Conservation (phyloP, 2,888 invertebrate species). For the Sepiola atlantica region DNA sequence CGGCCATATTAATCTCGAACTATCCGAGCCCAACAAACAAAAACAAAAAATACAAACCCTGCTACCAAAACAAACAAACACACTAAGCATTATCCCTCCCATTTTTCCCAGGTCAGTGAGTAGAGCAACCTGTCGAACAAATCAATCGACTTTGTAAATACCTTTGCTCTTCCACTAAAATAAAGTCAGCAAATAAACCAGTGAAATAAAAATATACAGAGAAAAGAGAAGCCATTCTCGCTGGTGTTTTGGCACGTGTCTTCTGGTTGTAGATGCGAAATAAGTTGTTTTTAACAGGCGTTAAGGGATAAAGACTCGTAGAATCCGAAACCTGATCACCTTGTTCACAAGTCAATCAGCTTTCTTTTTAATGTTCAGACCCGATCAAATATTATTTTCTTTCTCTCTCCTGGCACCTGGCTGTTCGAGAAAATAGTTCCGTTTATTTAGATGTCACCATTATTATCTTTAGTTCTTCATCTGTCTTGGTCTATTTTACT, state of each 20-base stretch:
- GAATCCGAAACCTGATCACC: not conserved
- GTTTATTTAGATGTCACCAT: not conserved
- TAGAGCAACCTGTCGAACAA: not conserved
- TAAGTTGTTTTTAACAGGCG: constrained; percentile 32
- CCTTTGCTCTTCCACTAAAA: not conserved
- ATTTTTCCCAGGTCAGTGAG: not conserved
- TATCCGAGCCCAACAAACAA: not conserved
- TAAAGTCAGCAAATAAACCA: not conserved
- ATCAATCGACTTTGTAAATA: not conserved
- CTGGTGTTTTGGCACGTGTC: not conserved
- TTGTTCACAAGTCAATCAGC: not conserved
- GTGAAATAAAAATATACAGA: not conserved
- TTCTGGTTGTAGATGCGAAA: not conserved
- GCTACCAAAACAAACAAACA: too few species aligned
- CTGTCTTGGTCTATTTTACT: not conserved
- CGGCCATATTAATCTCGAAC: not conserved
- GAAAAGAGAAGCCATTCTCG: not conserved
- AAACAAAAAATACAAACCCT: too few species aligned
- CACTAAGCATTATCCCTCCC: too few species aligned
- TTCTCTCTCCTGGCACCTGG: not conserved
- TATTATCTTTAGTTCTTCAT: not conserved
- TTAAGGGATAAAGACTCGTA: not conserved
- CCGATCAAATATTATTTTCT: not conserved
- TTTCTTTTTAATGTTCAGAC: not conserved
- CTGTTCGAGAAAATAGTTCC: not conserved